phyloP scores from a whole-genome alignment of 1,140 invertebrate species.

The Phthorimaea operculella region DNA sequence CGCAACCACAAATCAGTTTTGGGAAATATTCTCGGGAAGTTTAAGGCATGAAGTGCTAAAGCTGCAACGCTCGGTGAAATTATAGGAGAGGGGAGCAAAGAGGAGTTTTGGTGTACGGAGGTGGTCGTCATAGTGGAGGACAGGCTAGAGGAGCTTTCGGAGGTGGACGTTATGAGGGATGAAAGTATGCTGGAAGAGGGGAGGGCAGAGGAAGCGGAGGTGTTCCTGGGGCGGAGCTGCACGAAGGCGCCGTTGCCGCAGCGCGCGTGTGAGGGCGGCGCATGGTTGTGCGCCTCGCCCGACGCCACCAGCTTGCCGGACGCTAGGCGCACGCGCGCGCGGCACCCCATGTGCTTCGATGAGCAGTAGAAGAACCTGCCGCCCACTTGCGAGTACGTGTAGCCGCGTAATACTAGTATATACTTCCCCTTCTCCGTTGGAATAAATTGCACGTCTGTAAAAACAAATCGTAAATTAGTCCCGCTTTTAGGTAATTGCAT shows the following conservation, averaged over 20 bases:
- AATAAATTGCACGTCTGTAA: slow-evolving; percentile 62
- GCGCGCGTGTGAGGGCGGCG: slow-evolving; percentile 53
- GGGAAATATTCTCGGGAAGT: slow-evolving; percentile 49
- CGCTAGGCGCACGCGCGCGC: slow-evolving; percentile 46
- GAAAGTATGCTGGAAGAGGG: slow-evolving; percentile 26
- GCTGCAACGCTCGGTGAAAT: slow-evolving; percentile 36
- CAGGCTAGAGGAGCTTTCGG: too few relatives aligned
- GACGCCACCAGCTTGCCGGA: slow-evolving; percentile 47
- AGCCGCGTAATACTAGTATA: slow-evolving; percentile 56
- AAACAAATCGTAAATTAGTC: not conserved
- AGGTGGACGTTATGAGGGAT: slow-evolving; percentile 33
- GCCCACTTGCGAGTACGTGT: slow-evolving; percentile 60
- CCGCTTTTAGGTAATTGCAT: too few relatives aligned
- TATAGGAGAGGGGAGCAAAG: slow-evolving; percentile 36
- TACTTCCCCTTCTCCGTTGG: slow-evolving; percentile 62
- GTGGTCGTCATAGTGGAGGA: too few relatives aligned
- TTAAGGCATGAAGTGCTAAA: slow-evolving; percentile 45
- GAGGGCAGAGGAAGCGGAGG: too few relatives aligned
- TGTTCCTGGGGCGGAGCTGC: slow-evolving; percentile 37
- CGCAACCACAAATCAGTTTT: slow-evolving; percentile 53
- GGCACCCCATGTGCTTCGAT: slow-evolving; percentile 59
- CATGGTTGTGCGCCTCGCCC: slow-evolving; percentile 51
- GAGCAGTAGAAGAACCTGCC: slow-evolving; percentile 62
- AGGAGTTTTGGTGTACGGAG: too few relatives aligned
- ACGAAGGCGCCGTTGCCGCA: slow-evolving; percentile 60